A percentile compares a stretch with the other conserved stretches of the same genome.
Conservation (phyloP, 1,140 invertebrate species). For the Hestina assimilis region DNA sequence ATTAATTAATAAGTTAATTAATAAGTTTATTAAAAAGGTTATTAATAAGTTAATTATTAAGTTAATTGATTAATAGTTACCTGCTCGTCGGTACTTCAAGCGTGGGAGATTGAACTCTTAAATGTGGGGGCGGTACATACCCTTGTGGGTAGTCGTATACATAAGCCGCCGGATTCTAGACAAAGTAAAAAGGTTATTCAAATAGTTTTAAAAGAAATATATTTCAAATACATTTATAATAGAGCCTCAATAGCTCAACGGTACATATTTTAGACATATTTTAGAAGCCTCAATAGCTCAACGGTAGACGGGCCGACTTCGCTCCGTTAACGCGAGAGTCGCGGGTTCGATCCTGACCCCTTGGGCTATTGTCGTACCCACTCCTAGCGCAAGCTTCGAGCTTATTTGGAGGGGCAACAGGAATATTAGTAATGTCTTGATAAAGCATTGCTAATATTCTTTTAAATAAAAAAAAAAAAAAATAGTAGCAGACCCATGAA, state of each 20-base stretch:
- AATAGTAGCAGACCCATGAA: background rate
- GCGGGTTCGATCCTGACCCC: too few species aligned
- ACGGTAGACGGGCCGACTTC: too few species aligned
- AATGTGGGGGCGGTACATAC: slow-evolving; percentile 57
- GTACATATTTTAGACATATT: too few species aligned
- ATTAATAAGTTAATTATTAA: background rate
- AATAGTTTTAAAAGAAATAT: background rate
- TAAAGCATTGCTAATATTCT: background rate
- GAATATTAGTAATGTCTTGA: too few species aligned
- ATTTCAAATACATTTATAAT: background rate
- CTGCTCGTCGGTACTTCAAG: slow-evolving; percentile 48
- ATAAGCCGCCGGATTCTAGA: slow-evolving; percentile 52
- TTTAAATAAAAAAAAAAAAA: background rate
- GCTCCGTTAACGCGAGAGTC: too few species aligned
- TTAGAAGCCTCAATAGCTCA: too few species aligned
- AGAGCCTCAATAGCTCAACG: too few species aligned
- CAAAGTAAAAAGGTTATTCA: background rate
- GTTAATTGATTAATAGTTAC: slow-evolving; percentile 23
- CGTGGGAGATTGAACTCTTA: slow-evolving; percentile 63
- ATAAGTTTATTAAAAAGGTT: too few species aligned
- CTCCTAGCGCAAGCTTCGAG: too few species aligned
- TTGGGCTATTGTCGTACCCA: too few species aligned
- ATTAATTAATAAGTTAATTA: too few species aligned
- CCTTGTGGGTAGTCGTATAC: slow-evolving; percentile 71
- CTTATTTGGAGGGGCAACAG: too few species aligned